Conservation (phyloP, 1,140 invertebrate species). For the Magallana gigas region DNA sequence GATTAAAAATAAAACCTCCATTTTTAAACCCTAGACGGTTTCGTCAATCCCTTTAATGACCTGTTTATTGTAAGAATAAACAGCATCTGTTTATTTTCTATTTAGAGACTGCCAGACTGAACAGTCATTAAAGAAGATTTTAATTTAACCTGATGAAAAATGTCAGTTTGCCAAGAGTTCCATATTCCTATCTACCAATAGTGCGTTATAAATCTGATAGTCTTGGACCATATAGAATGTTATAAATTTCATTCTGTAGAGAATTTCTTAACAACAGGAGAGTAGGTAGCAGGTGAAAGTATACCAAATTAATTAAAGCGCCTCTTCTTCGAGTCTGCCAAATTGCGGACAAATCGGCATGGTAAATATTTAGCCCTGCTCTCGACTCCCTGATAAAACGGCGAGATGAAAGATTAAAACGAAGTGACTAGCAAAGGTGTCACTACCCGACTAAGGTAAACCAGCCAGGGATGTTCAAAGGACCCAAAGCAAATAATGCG, state of each 20-base stretch:
- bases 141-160: conserved; percentile 31
- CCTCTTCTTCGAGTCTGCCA: conserved; percentile 13
- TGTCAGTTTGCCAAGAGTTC: background rate
- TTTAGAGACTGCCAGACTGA: background rate
- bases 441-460: conserved; percentile 20
- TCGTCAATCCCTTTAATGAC: too few species aligned
- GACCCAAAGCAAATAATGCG: conserved; percentile 8
- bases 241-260: conserved; percentile 7
- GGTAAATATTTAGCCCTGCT: conserved; percentile 29
- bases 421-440: conserved; percentile 28
- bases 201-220: conserved; percentile 6
- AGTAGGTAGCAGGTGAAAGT: conserved; percentile 14
- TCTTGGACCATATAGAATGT: conserved; percentile 18
- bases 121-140: conserved; percentile 10
- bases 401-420: conserved; percentile 37
- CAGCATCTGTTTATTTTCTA: too few species aligned
- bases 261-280: conserved; percentile 5
- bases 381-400: conserved; percentile 27
- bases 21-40: too few species aligned
- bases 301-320: conserved; percentile 34
- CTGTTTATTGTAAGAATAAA: too few species aligned
- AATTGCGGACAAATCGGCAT: conserved; percentile 24
- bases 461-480: conserved; percentile 31
- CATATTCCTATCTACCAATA: conserved; percentile 17
- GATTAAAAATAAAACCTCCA: too few species aligned